Conservation (phyloP, 1,140 invertebrate genomes). For the Liolophura sinensis region DNA sequence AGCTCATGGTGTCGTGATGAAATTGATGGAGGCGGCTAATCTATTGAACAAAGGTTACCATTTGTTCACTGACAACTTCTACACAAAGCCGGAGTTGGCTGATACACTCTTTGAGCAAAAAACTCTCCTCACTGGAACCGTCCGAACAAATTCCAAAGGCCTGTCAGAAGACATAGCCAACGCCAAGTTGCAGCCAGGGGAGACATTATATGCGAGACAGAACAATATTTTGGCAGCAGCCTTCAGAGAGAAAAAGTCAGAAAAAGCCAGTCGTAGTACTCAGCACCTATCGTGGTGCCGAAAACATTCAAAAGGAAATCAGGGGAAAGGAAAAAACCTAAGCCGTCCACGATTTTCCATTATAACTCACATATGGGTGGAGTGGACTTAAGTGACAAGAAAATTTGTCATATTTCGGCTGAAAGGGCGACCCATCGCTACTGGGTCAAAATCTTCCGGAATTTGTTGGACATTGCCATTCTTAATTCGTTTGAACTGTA, state of each 20-base stretch:
- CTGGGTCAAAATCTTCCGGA: slow-evolving; percentile 11
- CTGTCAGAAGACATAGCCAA: neutral
- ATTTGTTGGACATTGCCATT: slow-evolving; percentile 9
- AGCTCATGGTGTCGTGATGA: slow-evolving; percentile 5
- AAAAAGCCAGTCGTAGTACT: slow-evolving; percentile 8
- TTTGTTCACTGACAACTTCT: slow-evolving; percentile 12
- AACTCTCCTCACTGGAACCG: slow-evolving; percentile 18
- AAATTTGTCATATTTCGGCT: slow-evolving; percentile 6
- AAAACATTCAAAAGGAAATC: too few species aligned
- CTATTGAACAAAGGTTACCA: slow-evolving; percentile 1
- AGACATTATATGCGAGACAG: neutral
- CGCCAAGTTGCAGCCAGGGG: too few species aligned
- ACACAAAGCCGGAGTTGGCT: slow-evolving; percentile 1
- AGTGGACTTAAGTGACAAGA: slow-evolving; percentile 12
- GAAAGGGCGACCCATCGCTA: slow-evolving; percentile 8
- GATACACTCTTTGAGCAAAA: too few species aligned
- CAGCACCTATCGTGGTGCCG: slow-evolving; percentile 4
- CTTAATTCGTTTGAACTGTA: slow-evolving; percentile 5
- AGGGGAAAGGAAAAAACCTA: neutral
- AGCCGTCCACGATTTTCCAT: slow-evolving; percentile 9
- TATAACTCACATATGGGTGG: slow-evolving; percentile 16
- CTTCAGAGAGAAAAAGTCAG: slow-evolving; percentile 9
- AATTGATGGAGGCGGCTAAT: neutral
- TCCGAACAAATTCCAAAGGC: slow-evolving; percentile 9
- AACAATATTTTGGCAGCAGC: neutral